Conservation (phyloP, 1,140 invertebrate genomes). For the Campoletis sonorensis region DNA sequence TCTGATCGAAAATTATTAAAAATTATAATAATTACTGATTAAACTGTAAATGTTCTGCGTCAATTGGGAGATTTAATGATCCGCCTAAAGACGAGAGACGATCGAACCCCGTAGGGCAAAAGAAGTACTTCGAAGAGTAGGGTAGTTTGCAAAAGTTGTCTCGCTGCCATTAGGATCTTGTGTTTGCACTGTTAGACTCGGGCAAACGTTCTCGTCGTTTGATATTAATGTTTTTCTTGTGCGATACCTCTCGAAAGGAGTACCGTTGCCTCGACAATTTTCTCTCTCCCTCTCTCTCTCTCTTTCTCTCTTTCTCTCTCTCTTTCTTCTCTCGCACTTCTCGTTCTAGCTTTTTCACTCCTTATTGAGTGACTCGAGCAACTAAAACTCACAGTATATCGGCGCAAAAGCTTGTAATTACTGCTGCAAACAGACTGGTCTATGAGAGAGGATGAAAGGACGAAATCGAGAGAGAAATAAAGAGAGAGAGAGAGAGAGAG, state of each 20-base stretch:
- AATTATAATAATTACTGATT: too few species aligned
- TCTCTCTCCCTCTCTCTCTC: background rate
- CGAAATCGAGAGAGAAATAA: slow-evolving; percentile 19
- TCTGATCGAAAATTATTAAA: too few species aligned
- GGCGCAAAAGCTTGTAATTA: slow-evolving; percentile 62
- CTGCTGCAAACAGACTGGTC: slow-evolving; percentile 60
- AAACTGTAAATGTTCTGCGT: too few species aligned
- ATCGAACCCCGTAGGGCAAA: background rate
- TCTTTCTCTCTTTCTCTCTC: too few species aligned
- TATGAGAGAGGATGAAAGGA: slow-evolving; percentile 49
- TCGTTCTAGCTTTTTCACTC: slow-evolving; percentile 9
- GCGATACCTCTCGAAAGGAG: slow-evolving; percentile 38
- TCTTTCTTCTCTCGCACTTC: background rate
- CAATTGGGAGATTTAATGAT: too few species aligned
- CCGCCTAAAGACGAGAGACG: background rate
- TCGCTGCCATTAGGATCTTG: slow-evolving; percentile 63
- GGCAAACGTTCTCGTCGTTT: slow-evolving; percentile 56
- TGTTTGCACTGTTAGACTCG: slow-evolving; percentile 67
- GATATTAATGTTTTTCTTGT: slow-evolving; percentile 73
- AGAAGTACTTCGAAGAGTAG: background rate
- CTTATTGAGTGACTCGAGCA: background rate
- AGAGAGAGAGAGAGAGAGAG: background rate
- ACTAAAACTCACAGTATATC: background rate
- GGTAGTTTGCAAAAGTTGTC: slow-evolving; percentile 56
- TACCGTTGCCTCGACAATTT: slow-evolving; percentile 43